Percentiles rank a stretch among this genome's conserved stretches.
phyloP scores from a whole-genome alignment of 2,888 invertebrate genomes.

The Cantharis rufa region DNA sequence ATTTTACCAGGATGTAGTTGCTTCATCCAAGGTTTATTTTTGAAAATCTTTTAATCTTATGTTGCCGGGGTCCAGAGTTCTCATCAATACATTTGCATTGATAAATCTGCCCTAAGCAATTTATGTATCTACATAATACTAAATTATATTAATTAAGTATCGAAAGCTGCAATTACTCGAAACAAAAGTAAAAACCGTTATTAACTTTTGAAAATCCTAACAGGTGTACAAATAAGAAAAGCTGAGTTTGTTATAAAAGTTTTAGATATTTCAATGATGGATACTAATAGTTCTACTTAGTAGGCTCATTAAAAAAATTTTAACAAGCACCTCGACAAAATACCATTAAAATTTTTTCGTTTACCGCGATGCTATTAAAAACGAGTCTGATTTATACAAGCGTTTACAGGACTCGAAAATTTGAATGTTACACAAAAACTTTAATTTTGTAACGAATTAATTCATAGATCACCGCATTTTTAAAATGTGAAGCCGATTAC shows the following conservation, averaged over 20 bases:
- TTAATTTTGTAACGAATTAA: background rate
- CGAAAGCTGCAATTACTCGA: background rate
- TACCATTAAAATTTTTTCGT: background rate
- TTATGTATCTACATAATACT: background rate
- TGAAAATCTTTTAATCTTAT: background rate
- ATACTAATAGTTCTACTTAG: background rate
- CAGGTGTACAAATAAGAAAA: background rate
- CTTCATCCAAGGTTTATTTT: background rate
- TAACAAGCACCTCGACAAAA: background rate
- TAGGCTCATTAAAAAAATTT: background rate
- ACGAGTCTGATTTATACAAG: background rate
- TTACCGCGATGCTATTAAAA: background rate
- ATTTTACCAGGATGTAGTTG: no score
- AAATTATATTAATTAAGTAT: background rate
- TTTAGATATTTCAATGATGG: background rate
- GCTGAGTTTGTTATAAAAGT: background rate
- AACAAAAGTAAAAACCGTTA: background rate
- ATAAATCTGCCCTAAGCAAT: background rate
- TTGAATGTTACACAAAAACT: background rate
- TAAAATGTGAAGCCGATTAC: background rate
- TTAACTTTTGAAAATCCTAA: background rate
- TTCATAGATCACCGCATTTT: background rate
- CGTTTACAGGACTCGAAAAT: background rate
- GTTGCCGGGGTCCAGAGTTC: background rate
- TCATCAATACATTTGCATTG: background rate